A percentile compares a stretch with the other conserved stretches of the same genome.
These are phyloP conservation scores for Pollenia griseotomentosa DNA, from an alignment of 2,888 invertebrate species.

Conservation along the genomic window DNA sequence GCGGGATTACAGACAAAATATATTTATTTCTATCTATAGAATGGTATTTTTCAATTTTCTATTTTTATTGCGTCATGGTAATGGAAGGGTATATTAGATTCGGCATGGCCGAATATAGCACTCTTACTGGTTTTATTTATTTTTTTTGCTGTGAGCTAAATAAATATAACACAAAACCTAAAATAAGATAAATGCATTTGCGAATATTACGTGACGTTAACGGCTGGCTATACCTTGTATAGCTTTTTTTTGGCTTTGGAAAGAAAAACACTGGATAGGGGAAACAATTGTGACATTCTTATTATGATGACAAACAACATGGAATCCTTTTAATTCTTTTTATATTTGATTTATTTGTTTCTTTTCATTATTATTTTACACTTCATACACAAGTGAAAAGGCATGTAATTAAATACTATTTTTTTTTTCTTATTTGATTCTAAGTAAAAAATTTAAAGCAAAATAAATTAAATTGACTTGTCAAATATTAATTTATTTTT, in stretches of 20 bases:
- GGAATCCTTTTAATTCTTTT: slow-evolving; percentile 40
- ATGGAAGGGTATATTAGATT: too few relatives aligned
- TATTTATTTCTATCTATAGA: too few relatives aligned
- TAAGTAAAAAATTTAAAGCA: background rate
- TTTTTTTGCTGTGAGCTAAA: slow-evolving; percentile 13
- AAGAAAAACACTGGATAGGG: background rate
- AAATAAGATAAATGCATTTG: slow-evolving; percentile 59
- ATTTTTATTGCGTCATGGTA: too few relatives aligned
- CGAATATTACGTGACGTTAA: slow-evolving; percentile 38
- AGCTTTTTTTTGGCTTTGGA: too few relatives aligned
- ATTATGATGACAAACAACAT: slow-evolving; percentile 37
- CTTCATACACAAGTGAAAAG: slow-evolving; percentile 37
- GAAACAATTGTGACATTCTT: slow-evolving; percentile 11
- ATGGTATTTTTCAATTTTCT: too few relatives aligned
- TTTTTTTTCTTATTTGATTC: background rate
- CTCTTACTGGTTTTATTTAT: too few relatives aligned
- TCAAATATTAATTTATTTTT: slow-evolving; percentile 13
- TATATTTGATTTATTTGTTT: slow-evolving; percentile 41
- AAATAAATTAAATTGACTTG: slow-evolving; percentile 14
- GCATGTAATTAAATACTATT: slow-evolving; percentile 37
- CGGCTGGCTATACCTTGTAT: background rate
- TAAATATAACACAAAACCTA: slow-evolving; percentile 30
- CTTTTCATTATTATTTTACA: slow-evolving; percentile 14
- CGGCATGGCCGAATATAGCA: too few relatives aligned
- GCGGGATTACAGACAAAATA: too few relatives aligned